Evolutionary conservation across 2,888 invertebrate genomes (phyloP), one percentile per base, ranked within the genome.

Genomic region (Microctonus hyperodae): DNA sequence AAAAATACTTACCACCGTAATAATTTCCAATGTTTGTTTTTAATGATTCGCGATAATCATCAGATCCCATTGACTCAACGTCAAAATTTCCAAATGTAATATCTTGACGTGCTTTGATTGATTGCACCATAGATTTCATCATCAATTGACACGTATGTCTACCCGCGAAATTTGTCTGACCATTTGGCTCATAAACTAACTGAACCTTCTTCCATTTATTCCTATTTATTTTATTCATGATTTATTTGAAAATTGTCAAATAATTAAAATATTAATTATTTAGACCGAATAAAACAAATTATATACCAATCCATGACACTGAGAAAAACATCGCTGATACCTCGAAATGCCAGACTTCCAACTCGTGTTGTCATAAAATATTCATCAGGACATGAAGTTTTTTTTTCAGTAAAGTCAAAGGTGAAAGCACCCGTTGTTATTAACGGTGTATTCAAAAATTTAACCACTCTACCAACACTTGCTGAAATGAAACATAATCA

Each of bases 401-500:
- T 95, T 20, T 88, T 86, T 62, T 87, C 85, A 31, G 90, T 90
- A 80, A 94, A 95, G 83, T 95, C 94, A 75, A 88, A 90, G 0
- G 92, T 91, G 68, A 93, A 90, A 0, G 92, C 95, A 0, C 94
- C 94, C 0, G 93, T 91, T 0, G 95, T 92, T 61, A 96, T 86
- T 13, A 95, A 83, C 0, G 95, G 95, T 31, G 87, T 88, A 37
- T 91, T 91, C 16, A 93, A 87, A 81, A 92, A 94, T 83, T 93
- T 94, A 28, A 90, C 88, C 69, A 93, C 89, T 50, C 95, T 87
- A 10, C 91, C 93, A 28, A 94, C 92, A 6, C 91, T 91, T 16
- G 95, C 95, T 95, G 20, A 28, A 58, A 62, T 57, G 50, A n/a
- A 55, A 31, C n/a, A 55, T 55, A 31, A 28, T 31, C 5, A 7